Evolutionary conservation across 2,888 invertebrate species (phyloP), one percentile per base, ranked within the genome.

Genomic region (Cerceris rybyensis): DNA sequence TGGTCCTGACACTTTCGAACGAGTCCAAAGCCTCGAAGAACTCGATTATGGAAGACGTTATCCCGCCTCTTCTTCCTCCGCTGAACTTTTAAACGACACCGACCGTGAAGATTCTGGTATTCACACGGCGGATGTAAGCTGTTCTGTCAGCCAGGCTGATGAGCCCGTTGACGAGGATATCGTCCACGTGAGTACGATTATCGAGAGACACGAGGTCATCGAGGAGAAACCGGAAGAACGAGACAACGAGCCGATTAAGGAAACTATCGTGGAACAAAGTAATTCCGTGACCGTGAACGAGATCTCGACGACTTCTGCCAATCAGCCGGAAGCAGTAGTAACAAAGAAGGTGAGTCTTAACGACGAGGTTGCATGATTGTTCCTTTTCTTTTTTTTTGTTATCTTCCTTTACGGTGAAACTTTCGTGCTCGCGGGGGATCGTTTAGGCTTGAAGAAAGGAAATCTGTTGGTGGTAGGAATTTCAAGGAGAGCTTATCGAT

Each of bases 21-120:
- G 95, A 81, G 94, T 95, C 66, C 95, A 95, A 91, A 95, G 95
- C 87, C 92, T 95, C 76, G 95, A 95, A 91, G 95, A 95, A 84
- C 93, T 95, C 58, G 93, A 94, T 80, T 93, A 93, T 75, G 88
- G 88, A 9, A 88, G 92, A 79, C 94, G 92, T 50, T 93, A 93
- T 83, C 94, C 94, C 80, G 93, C 94, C 7, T 93, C 94, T 7
- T 94, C 94, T 68, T 94, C 95, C 64, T 94, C 94, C 6, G 93
- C 93, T n/a, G 95, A 95, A 86, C 93, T 95, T 89, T 93, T 95
- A 82, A 94, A 94, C 60, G 93, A 95, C 84, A 95, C 94, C 57
- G 96, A 96, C 91, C 94, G 95, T 54, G 97, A 97, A 92, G 97
- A 97, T 89, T 96, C 96, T 80, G 96, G 96, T 2, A 96, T 96